phyloP scores from a whole-genome alignment of 1,140 invertebrate species.

The Cecropterus lyciades region DNA sequence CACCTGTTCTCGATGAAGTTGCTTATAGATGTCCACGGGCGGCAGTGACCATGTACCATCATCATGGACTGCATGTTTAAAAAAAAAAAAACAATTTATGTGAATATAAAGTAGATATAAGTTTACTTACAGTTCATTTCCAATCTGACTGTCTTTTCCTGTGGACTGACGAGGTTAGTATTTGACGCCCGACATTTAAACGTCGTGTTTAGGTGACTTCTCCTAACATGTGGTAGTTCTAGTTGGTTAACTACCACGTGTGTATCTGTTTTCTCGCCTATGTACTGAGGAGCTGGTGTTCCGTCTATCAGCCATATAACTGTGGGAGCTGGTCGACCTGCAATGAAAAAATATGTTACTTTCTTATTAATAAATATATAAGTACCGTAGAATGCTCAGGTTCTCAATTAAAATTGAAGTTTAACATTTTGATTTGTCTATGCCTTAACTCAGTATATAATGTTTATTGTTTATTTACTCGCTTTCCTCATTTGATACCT shows the following conservation, averaged over 20 bases:
- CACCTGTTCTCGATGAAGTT: no score
- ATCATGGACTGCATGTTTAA: no score
- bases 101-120: no score
- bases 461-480: no score
- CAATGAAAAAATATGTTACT: constrained; percentile 48
- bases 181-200: constrained; percentile 94
- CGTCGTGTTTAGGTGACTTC: constrained; percentile 91
- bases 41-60: no score
- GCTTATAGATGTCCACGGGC: no score
- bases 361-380: neutral
- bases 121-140: constrained; percentile 93
- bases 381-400: no score
- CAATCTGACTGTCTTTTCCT: constrained; percentile 90
- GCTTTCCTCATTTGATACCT: no score
- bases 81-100: no score
- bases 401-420: no score
- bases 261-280: constrained; percentile 86
- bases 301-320: constrained; percentile 92
- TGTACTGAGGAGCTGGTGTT: constrained; percentile 85
- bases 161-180: constrained; percentile 92
- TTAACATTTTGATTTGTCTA: no score
- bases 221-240: constrained; percentile 88
- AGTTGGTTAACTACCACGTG: constrained; percentile 92
- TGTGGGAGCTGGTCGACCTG: constrained; percentile 92
- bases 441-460: no score